Evolutionary conservation across 1,140 invertebrate species (phyloP), one percentile per base, ranked within the genome.

Genomic region (Zaprionus nigranus): DNA sequence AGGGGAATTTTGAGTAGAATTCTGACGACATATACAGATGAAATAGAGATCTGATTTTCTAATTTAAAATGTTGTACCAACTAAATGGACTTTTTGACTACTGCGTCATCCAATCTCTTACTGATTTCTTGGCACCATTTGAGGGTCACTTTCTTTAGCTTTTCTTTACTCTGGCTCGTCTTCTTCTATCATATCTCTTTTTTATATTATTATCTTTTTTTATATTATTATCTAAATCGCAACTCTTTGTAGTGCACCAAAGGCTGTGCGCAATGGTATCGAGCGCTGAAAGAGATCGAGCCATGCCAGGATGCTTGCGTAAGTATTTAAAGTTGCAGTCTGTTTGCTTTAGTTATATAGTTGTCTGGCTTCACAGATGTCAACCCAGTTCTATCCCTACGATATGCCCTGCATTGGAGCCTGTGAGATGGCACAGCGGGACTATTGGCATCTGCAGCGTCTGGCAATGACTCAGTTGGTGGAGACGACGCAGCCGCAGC

Each of bases 381-480:
- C 93, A 95, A 96, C 92, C 95, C 96, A 92, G 96, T 96, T 53
- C 92, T 97, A 59, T 96, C 95, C 79, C 93, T 94, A 68, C 96
- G 97, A 92, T 95, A 96, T 90, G 94, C 96, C 91, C 38, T 92
- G 94, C 95, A 91, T 93, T 96, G 75, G 71, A 7, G 77, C 90
- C 58, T 92, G 86, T 24, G 86, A 92, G 75, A 76, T 78, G 77
- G 66, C 85, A 1, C 91, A 92, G 58, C 62, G 83, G 0, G 75
- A 81, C 6, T 92, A 92, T 59, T 92, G 91, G 91, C 81, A 85
- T 43, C 58, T 79, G 6, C 88, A 85, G 69, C 83, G 91, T 1
- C 6, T 85, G 72, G 77, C 77, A 36, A 85, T 92, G 53, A 56
- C 78, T 13, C 40, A 71, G 26, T 24, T 82, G 38, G 84, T 90